phyloP scores from a whole-genome alignment of 2,888 invertebrate genomes.

The Pocota personata region DNA sequence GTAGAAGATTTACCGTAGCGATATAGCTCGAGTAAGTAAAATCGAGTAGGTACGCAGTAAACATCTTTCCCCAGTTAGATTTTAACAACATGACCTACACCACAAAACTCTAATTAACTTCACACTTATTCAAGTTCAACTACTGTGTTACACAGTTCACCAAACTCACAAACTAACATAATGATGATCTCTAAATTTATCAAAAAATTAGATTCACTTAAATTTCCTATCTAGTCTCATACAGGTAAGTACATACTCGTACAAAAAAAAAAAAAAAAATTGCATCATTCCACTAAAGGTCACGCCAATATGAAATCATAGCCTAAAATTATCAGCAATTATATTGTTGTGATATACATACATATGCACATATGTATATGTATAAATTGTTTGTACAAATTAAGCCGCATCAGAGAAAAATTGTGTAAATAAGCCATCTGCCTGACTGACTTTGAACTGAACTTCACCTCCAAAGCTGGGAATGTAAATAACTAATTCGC shows the following conservation, averaged over 20 bases:
- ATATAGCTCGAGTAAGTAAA: too few relatives aligned
- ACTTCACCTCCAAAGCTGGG: conserved; percentile 5
- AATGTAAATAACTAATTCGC: neutral
- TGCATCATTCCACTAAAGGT: conserved; percentile 15
- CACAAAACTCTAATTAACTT: neutral
- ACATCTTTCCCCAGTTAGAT: too few relatives aligned
- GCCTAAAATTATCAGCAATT: conserved; percentile 12
- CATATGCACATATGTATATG: too few relatives aligned
- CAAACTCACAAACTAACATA: neutral
- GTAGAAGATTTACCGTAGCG: too few relatives aligned
- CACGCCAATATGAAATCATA: conserved; percentile 9
- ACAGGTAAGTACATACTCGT: neutral
- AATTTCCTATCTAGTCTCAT: neutral
- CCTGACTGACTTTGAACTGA: neutral
- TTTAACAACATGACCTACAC: too few relatives aligned
- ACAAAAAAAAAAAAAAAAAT: neutral
- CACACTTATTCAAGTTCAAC: neutral
- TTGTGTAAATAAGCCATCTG: neutral
- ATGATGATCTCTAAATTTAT: neutral
- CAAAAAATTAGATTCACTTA: neutral
- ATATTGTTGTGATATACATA: neutral
- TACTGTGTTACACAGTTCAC: neutral
- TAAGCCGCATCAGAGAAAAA: neutral
- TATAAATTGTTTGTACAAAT: neutral
- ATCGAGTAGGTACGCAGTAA: too few relatives aligned